These are phyloP conservation scores for Steatornis caripensis DNA, from an alignment of 2,113 vertebrate species.

Conservation along the genomic window DNA sequence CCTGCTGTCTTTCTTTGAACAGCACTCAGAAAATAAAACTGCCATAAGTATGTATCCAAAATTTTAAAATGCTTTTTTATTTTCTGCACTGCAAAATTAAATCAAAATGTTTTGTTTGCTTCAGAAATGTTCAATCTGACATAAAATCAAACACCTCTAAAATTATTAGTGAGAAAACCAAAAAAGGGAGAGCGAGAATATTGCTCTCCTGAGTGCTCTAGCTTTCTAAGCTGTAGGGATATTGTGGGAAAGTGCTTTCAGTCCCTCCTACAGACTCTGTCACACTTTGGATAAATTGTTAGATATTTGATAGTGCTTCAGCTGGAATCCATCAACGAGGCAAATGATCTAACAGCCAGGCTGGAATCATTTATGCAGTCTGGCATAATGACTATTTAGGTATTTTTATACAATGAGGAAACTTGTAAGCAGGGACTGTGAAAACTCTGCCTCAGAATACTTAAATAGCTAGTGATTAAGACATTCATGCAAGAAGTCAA, in stretches of 20 bases:
- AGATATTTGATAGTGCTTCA: background rate
- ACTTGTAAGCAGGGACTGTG: background rate
- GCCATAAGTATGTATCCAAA: background rate
- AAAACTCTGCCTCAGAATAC: background rate
- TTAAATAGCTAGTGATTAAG: background rate
- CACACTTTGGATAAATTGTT: background rate
- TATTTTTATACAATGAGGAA: background rate
- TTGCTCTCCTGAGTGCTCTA: background rate
- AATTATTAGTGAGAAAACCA: background rate
- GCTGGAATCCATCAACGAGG: background rate
- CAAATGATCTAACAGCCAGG: background rate
- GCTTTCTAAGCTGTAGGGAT: background rate
- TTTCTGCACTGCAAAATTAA: background rate
- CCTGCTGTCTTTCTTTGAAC: background rate
- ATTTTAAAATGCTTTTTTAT: background rate
- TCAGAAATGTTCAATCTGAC: background rate
- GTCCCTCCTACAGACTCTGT: background rate
- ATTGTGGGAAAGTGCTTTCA: background rate
- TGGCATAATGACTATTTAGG: background rate
- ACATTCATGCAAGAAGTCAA: background rate
- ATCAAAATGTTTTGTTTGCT: background rate
- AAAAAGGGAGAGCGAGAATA: background rate
- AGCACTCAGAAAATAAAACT: background rate
- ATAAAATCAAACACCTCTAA: background rate
- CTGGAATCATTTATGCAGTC: background rate